These are phyloP conservation scores for Sebastes glaucus DNA, from an alignment of 2,797 vertebrate species.

Conservation along the genomic window DNA sequence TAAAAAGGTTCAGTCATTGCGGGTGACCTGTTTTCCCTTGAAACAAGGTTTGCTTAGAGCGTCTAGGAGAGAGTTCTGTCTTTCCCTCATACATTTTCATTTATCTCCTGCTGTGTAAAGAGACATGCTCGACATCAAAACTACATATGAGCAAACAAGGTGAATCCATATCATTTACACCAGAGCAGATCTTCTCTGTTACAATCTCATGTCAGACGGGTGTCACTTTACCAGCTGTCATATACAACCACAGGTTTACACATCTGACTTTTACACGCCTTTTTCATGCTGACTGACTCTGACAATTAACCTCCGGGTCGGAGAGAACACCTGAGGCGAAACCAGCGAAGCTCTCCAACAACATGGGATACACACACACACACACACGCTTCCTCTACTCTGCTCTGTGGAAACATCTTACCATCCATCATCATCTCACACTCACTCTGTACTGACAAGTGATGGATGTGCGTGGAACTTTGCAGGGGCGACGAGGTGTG, in stretches of 20 bases:
- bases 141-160: neutral
- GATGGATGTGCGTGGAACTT: slow-evolving; percentile 56
- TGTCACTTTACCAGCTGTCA: slow-evolving; percentile 3
- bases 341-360: slow-evolving; percentile 10
- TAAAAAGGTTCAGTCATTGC: neutral
- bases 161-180: slow-evolving; percentile 3
- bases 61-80: neutral
- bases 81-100: neutral
- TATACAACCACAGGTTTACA: neutral
- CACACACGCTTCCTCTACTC: neutral
- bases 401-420: slow-evolving; percentile 33
- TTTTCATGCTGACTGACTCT: slow-evolving; percentile 45
- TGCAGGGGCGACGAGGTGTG: slow-evolving; percentile 20
- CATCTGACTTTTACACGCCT: slow-evolving; percentile 23
- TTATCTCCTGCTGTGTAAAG: neutral
- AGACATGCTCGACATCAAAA: neutral
- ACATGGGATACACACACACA: slow-evolving; percentile 1
- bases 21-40: neutral
- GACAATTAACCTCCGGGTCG: slow-evolving; percentile 60
- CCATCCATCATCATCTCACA: slow-evolving; percentile 65
- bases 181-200: neutral
- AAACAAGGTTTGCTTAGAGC: neutral
- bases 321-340: slow-evolving; percentile 44
- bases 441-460: slow-evolving; percentile 57
- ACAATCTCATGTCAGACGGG: neutral